These are phyloP conservation scores for Polydrusus pterygomalis DNA, from an alignment of 2,888 invertebrate genomes.

Conservation along the genomic window DNA sequence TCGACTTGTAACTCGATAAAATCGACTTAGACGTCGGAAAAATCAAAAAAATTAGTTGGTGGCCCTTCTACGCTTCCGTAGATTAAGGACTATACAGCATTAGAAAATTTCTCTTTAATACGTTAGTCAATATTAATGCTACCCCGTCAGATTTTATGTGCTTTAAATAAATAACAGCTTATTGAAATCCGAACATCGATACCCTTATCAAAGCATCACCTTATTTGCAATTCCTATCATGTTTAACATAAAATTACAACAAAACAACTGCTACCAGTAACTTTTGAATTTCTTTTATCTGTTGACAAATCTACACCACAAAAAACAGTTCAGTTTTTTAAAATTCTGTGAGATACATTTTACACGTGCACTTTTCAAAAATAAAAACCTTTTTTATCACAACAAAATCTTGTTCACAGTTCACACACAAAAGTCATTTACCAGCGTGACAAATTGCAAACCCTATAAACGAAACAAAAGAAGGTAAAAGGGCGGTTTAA, in stretches of 20 bases:
- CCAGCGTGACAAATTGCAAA: slow-evolving; percentile 41
- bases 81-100: too few species aligned
- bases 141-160: too few species aligned
- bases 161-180: background rate
- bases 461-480: slow-evolving; percentile 38
- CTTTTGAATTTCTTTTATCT: slow-evolving; percentile 6
- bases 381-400: slow-evolving; percentile 24
- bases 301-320: slow-evolving; percentile 6
- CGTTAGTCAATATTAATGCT: too few species aligned
- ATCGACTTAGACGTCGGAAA: too few species aligned
- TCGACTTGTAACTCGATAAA: too few species aligned
- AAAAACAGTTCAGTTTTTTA: slow-evolving; percentile 13
- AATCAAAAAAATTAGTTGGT: too few species aligned
- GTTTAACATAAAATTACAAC: slow-evolving; percentile 22
- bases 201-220: background rate
- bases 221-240: slow-evolving; percentile 18
- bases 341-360: slow-evolving; percentile 30
- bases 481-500: slow-evolving; percentile 33
- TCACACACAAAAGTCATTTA: slow-evolving; percentile 42
- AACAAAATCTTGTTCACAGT: slow-evolving; percentile 45
- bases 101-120: too few species aligned
- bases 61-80: too few species aligned
- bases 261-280: slow-evolving; percentile 26
- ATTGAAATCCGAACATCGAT: background rate
- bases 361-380: slow-evolving; percentile 30